A percentile compares a stretch with the other conserved stretches of the same genome.
phyloP scores from a whole-genome alignment of 2,888 invertebrate species.

The Junonia oenone region DNA sequence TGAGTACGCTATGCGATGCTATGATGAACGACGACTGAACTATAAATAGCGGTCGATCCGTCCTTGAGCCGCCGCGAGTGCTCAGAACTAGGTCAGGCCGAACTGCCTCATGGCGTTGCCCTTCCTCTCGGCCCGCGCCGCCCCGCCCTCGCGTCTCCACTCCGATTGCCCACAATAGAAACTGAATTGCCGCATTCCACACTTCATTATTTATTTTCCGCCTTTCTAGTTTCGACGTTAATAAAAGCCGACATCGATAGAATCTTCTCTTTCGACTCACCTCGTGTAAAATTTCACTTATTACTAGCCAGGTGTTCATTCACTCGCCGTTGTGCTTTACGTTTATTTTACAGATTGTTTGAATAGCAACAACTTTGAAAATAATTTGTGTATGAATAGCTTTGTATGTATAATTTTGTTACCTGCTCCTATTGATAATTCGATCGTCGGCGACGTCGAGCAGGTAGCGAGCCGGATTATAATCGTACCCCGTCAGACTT shows the following conservation, averaged over 20 bases:
- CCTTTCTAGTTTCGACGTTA: constrained; percentile 29
- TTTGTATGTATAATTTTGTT: constrained; percentile 48
- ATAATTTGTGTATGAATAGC: constrained; percentile 39
- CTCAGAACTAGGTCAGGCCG: constrained; percentile 71
- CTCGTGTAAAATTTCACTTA: constrained; percentile 10
- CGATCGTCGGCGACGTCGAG: constrained; percentile 44
- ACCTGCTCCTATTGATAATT: constrained; percentile 57
- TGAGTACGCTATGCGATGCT: constrained; percentile 58
- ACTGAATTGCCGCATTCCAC: constrained; percentile 35
- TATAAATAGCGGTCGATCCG: constrained; percentile 77
- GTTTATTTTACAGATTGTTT: constrained; percentile 36
- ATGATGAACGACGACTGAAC: constrained; percentile 69
- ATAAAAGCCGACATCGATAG: constrained; percentile 9
- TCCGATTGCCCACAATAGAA: constrained; percentile 37
- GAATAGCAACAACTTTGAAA: constrained; percentile 38
- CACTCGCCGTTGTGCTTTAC: constrained; percentile 33
- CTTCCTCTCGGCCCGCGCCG: constrained; percentile 43
- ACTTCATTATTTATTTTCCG: constrained; percentile 40
- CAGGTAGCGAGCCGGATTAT: constrained; percentile 64
- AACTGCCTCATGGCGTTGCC: constrained; percentile 54
- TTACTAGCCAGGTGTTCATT: constrained; percentile 43
- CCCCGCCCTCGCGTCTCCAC: constrained; percentile 35
- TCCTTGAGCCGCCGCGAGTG: constrained; percentile 72
- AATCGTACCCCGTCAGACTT: constrained; percentile 44
- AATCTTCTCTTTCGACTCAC: constrained; percentile 6